These are phyloP conservation scores for Lepilemur septentrionalis DNA, from an alignment of 2,797 vertebrate species.

Conservation along the genomic window DNA sequence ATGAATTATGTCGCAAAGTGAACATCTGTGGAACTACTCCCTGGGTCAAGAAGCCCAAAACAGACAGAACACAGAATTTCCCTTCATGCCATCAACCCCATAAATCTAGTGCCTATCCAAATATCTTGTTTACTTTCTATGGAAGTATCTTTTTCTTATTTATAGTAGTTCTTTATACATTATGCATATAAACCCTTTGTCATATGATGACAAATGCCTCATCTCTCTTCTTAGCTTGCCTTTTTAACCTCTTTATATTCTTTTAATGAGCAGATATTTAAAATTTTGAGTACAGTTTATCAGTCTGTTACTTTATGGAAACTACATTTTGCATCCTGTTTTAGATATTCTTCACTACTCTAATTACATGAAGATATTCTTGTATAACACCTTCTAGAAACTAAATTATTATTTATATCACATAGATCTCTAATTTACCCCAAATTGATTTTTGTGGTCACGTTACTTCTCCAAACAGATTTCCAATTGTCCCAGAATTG, in stretches of 20 bases:
- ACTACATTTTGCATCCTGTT: background rate
- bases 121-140: background rate
- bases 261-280: background rate
- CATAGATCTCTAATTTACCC: background rate
- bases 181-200: background rate
- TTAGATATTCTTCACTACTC: background rate
- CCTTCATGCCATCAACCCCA: no score
- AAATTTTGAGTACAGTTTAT: background rate
- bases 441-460: background rate
- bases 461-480: background rate
- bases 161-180: background rate
- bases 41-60: background rate
- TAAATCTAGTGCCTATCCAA: background rate
- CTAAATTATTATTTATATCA: background rate
- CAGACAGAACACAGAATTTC: background rate
- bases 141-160: background rate
- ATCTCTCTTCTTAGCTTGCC: background rate
- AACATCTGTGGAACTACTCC: fast-evolving
- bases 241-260: background rate
- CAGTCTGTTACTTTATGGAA: background rate
- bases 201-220: no score
- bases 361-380: background rate
- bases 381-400: background rate
- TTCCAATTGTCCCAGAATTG: background rate
- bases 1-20: background rate